These are phyloP conservation scores for Rhyacophila brunnea DNA, from an alignment of 1,140 invertebrate species.

Conservation along the genomic window DNA sequence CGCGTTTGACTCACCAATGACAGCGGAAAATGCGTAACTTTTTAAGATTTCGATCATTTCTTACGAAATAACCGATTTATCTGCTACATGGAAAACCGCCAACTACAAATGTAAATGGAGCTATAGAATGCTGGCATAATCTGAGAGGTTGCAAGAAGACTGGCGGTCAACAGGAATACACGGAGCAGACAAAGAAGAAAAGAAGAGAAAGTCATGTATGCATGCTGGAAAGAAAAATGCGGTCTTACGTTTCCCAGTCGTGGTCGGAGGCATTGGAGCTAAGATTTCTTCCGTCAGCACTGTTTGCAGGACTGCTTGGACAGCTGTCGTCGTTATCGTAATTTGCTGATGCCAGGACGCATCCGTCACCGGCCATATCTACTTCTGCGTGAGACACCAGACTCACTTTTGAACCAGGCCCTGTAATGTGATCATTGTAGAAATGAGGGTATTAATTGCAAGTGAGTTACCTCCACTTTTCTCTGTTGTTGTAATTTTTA, in stretches of 20 bases:
- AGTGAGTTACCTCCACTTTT: too few species aligned
- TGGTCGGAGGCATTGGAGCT: conserved; percentile 34
- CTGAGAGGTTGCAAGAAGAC: too few species aligned
- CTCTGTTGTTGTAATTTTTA: too few species aligned
- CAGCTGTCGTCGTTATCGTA: conserved; percentile 60
- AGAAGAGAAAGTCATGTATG: too few species aligned
- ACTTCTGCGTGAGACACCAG: conserved; percentile 52
- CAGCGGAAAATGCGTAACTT: too few species aligned
- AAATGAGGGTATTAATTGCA: too few species aligned
- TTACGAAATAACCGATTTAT: too few species aligned
- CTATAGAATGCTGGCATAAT: too few species aligned
- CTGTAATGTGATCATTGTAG: conserved; percentile 38
- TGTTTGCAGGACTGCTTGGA: conserved; percentile 59
- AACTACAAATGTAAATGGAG: neutral
- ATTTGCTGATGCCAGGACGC: conserved; percentile 53
- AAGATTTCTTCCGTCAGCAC: conserved; percentile 24
- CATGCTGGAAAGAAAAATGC: neutral
- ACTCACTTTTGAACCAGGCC: conserved; percentile 58
- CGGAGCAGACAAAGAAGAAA: conserved; percentile 1
- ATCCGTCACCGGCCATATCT: conserved; percentile 51
- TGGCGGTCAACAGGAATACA: neutral
- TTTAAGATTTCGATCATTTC: too few species aligned
- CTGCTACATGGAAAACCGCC: too few species aligned
- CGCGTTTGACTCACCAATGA: too few species aligned
- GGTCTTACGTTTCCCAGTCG: conserved; percentile 38